phyloP scores from a whole-genome alignment of 1,140 invertebrate species.

The Macrostomum lignano region DNA sequence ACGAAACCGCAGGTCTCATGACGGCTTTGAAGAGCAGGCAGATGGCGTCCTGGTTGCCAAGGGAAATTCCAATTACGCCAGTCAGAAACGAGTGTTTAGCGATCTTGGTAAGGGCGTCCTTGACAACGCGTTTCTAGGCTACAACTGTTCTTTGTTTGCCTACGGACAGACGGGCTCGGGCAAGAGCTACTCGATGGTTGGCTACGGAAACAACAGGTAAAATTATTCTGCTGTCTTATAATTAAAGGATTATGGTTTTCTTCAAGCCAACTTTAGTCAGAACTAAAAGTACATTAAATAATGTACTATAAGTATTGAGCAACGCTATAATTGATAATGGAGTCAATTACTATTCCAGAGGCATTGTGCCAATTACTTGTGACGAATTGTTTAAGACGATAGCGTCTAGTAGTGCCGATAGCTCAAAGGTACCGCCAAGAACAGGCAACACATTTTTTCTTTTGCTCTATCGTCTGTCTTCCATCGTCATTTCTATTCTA shows the following conservation, averaged over 20 bases:
- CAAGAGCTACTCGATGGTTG: slow-evolving; percentile 31
- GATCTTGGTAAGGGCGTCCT: slow-evolving; percentile 32
- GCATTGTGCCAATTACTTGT: too few species aligned
- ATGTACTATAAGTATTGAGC: too few species aligned
- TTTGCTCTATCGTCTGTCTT: too few species aligned
- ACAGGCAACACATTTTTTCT: too few species aligned
- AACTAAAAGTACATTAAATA: background rate
- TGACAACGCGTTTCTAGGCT: slow-evolving; percentile 32
- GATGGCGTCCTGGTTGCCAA: slow-evolving; percentile 26
- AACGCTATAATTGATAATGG: too few species aligned
- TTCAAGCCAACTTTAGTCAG: background rate
- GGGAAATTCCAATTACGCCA: slow-evolving; percentile 6
- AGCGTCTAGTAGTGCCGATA: too few species aligned
- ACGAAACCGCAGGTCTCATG: too few species aligned
- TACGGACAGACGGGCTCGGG: slow-evolving; percentile 36
- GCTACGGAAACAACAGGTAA: slow-evolving; percentile 14
- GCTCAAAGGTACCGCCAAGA: too few species aligned
- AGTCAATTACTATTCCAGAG: too few species aligned
- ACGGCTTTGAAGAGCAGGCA: slow-evolving; percentile 26
- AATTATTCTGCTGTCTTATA: slow-evolving; percentile 3
- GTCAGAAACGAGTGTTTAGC: slow-evolving; percentile 28
- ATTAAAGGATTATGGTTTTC: background rate
- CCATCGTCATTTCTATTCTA: too few species aligned
- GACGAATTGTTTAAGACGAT: too few species aligned
- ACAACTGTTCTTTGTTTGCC: slow-evolving; percentile 33